Percentiles rank a stretch among this genome's conserved stretches.
These are phyloP conservation scores for Neolamprologus longior DNA, from an alignment of 2,113 vertebrate species.

Conservation along the genomic window DNA sequence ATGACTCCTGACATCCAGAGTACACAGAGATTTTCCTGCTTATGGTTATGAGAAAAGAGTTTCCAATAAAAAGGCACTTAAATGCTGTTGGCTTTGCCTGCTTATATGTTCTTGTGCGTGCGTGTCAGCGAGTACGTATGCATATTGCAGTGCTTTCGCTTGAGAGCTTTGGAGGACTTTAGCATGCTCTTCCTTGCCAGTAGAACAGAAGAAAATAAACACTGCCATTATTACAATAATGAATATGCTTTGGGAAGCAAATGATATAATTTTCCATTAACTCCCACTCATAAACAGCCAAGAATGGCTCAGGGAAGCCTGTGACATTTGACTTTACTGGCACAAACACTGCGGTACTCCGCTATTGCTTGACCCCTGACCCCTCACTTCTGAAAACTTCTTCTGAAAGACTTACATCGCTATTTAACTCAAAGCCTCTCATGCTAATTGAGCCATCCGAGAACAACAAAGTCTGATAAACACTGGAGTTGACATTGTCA, in stretches of 20 bases:
- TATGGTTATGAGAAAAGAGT: constrained; percentile 37
- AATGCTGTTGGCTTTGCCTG: background rate
- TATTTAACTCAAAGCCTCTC: background rate
- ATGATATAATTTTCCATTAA: constrained; percentile 50
- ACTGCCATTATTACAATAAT: constrained; percentile 49
- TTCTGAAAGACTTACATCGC: background rate
- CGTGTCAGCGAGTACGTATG: background rate
- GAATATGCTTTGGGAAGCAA: constrained; percentile 49
- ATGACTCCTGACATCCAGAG: constrained; percentile 1
- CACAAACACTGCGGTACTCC: background rate
- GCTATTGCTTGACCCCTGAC: background rate
- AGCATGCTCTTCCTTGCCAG: constrained; percentile 1
- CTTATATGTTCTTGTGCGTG: background rate
- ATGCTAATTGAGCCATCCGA: background rate
- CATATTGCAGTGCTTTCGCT: background rate
- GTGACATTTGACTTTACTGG: constrained; percentile 58
- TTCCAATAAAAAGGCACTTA: constrained; percentile 27
- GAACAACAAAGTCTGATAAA: background rate
- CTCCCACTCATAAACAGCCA: constrained; percentile 35
- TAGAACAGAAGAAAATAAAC: constrained; percentile 52
- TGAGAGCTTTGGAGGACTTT: constrained; percentile 16
- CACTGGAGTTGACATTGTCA: background rate
- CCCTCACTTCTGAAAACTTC: background rate
- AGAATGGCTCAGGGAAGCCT: constrained; percentile 54
- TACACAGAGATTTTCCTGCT: background rate